Base-by-base conservation (phyloP, 1,140 invertebrate genomes). In the Elysia chlorotica region DNA sequence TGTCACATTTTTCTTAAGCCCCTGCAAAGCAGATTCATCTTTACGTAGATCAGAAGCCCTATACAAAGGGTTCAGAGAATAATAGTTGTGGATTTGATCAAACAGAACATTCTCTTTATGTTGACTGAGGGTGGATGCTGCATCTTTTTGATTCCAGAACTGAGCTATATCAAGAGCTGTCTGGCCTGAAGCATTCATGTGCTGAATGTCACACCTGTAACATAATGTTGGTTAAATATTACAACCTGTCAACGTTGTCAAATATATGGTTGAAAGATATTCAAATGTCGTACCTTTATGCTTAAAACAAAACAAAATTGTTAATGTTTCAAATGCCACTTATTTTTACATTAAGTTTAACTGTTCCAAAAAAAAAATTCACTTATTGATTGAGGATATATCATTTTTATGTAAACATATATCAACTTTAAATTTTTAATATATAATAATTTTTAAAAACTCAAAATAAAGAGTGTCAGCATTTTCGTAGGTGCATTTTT, bases 111-210 rank as follows among this genome's bases (percentile, higher is more conserved):
- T 54, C 38, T 78, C 78, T 1, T 62, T 73, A 35, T 78, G 67
- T 14, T 71, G 33, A 10, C 73, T 74, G n/a, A 87, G 72, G 14
- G 79, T 17, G 2, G 72, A 62, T 14, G 76, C 73, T 28, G 78
- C 71, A 36, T 81, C 78, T 31, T 69, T 25, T 57, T 85, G 81
- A 65, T 83, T 83, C 84, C 85, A 86, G 71, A 87, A 85, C 19
- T 77, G 37, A n/a, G 84, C 84, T 37, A 87, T 84, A 54, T 86
- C 84, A 57, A 78, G 62, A 14, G 85, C 84, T 31, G 83, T 83
- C 63, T 87, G 85, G 17, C 84, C 85, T 25, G 81, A 81, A 31
- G 80, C 78, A 70, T 86, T 87, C 21, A 81, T 74, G 17, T 78
- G 62, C 68, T 78, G 77, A 2, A 78, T 72, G 75, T 85, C 81